phyloP scores from a whole-genome alignment of 2,113 vertebrate species.

The Strix aluco region DNA sequence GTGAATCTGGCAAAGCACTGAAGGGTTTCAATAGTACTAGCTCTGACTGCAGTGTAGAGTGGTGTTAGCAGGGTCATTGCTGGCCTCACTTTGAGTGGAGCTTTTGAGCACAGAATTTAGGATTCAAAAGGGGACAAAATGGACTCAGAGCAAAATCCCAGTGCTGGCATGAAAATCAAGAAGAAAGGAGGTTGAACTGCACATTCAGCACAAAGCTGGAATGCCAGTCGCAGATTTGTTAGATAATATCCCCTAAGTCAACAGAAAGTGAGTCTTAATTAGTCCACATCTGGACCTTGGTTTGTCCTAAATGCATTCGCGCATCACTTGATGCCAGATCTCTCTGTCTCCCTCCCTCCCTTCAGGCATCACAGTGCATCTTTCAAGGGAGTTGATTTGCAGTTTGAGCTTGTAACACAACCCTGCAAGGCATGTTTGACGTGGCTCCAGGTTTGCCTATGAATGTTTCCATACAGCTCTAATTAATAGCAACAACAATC shows the following conservation, averaged over 20 bases:
- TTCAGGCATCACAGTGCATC: neutral
- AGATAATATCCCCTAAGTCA: neutral
- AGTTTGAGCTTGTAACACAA: neutral
- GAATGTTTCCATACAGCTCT: neutral
- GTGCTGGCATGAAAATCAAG: neutral
- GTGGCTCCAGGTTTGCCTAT: neutral
- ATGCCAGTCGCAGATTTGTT: neutral
- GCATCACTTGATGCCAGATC: neutral
- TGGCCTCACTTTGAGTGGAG: neutral
- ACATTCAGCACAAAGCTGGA: neutral
- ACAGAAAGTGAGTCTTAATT: neutral
- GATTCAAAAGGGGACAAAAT: neutral
- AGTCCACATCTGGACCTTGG: neutral
- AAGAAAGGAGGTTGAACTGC: neutral
- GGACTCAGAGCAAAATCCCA: neutral
- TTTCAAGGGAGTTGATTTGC: neutral
- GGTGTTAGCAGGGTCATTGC: neutral
- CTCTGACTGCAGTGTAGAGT: neutral
- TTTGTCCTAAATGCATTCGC: neutral
- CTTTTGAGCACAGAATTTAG: neutral
- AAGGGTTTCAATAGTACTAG: neutral
- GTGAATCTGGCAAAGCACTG: neutral
- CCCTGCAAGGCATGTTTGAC: neutral
- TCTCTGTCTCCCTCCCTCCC: accelerated
- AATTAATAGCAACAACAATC: neutral